Evolutionary conservation across 2,888 invertebrate species (phyloP).

Genomic region (Phragmatobia fuliginosa): DNA sequence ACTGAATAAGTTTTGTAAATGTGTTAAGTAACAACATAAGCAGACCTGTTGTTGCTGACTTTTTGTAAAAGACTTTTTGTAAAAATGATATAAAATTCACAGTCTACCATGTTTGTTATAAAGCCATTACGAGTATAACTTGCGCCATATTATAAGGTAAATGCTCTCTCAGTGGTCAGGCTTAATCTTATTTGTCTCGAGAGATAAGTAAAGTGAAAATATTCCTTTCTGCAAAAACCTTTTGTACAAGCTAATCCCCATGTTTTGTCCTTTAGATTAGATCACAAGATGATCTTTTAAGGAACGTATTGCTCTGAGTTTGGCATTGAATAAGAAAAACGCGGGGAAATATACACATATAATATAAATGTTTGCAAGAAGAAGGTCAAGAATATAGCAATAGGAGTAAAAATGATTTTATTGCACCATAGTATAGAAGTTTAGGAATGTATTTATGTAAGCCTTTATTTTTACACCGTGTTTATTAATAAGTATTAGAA

Average conservation of each 20-base stretch:
- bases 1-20: background rate
- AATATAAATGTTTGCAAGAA: slow-evolving; percentile 14
- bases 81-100: background rate
- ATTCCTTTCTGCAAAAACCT: slow-evolving; percentile 57
- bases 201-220: slow-evolving; percentile 53
- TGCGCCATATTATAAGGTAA: slow-evolving; percentile 29
- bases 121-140: background rate
- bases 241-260: slow-evolving; percentile 47
- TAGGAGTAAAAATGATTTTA: background rate
- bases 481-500: too few species aligned
- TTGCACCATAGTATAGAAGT: background rate
- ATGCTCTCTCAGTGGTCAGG: slow-evolving; percentile 60
- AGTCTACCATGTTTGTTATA: background rate
- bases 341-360: slow-evolving; percentile 1
- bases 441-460: too few species aligned
- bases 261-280: slow-evolving; percentile 56
- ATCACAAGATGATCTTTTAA: slow-evolving; percentile 51
- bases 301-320: slow-evolving; percentile 31
- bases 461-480: too few species aligned
- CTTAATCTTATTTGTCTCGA: slow-evolving; percentile 52
- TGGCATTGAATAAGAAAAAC: slow-evolving; percentile 18
- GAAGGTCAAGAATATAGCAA: background rate
- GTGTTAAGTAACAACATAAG: background rate
- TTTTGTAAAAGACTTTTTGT: background rate
- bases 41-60: background rate